Evolutionary conservation across 2,113 vertebrate genomes (phyloP).

Genomic region (Progne subis): DNA sequence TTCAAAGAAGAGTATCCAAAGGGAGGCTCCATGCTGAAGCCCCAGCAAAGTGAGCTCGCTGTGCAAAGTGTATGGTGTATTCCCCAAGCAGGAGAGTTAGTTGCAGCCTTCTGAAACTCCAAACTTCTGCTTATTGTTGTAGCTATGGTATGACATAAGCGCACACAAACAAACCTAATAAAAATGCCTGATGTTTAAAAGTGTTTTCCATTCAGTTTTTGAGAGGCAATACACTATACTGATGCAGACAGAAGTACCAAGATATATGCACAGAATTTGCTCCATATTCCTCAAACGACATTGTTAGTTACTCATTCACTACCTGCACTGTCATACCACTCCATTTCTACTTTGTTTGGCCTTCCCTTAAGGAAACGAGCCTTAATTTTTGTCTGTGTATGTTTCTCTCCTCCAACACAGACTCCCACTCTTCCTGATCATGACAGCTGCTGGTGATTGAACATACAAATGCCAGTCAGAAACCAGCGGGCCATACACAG

Average conservation of each 20-base stretch:
- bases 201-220: neutral
- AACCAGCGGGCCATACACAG: neutral
- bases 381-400: neutral
- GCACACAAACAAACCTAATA: neutral
- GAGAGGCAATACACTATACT: neutral
- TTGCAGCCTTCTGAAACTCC: neutral
- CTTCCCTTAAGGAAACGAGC: neutral
- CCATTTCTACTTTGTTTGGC: neutral
- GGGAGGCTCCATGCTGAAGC: neutral
- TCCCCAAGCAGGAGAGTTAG: neutral
- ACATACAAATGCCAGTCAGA: conserved; percentile 18
- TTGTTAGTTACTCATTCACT: neutral
- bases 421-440: neutral
- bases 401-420: neutral
- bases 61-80: neutral
- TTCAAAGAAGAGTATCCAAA: neutral
- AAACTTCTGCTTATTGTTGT: neutral
- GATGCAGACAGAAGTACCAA: neutral
- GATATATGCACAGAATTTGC: neutral
- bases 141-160: neutral
- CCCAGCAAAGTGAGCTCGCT: neutral
- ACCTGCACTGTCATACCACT: neutral
- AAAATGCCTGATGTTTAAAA: neutral
- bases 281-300: neutral
- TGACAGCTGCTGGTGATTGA: conserved; percentile 21